phyloP scores from a whole-genome alignment of 2,888 invertebrate species.

The Lepidochitona cinerea region DNA sequence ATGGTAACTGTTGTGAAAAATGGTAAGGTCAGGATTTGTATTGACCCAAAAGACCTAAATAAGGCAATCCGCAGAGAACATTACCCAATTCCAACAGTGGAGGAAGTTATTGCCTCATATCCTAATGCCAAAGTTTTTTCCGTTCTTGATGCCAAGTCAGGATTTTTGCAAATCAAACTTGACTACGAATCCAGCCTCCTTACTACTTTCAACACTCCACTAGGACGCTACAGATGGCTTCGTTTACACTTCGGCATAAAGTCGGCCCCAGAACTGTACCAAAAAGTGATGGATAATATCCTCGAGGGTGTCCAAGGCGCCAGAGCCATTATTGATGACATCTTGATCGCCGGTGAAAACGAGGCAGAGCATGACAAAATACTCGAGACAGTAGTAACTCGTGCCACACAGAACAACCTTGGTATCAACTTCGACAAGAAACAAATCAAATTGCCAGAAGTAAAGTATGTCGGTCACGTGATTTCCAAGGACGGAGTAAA shows the following conservation, averaged over 20 bases:
- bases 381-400: conserved; percentile 23
- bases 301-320: conserved; percentile 31
- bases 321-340: conserved; percentile 35
- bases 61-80: conserved; percentile 31
- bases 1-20: conserved; percentile 33
- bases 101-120: conserved; percentile 35
- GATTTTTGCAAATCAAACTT: conserved; percentile 40
- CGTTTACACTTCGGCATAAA: conserved; percentile 38
- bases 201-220: conserved; percentile 44
- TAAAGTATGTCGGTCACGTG: conserved; percentile 32
- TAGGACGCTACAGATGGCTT: conserved; percentile 38
- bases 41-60: conserved; percentile 38
- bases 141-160: conserved; percentile 38
- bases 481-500: conserved; percentile 23
- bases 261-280: conserved; percentile 37
- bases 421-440: conserved; percentile 34
- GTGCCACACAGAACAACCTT: conserved; percentile 33
- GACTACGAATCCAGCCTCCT: conserved; percentile 33
- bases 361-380: conserved; percentile 32
- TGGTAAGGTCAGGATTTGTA: conserved; percentile 39
- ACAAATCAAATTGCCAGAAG: conserved; percentile 16
- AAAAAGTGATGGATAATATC: conserved; percentile 38
- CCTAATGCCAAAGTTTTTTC: conserved; percentile 39
- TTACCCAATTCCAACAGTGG: conserved; percentile 38
- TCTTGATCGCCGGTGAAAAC: conserved; percentile 31